Evolutionary conservation across 2,113 vertebrate species (phyloP), one percentile per base, ranked within the genome.

Genomic region (Plecturocebus donacophilus): DNA sequence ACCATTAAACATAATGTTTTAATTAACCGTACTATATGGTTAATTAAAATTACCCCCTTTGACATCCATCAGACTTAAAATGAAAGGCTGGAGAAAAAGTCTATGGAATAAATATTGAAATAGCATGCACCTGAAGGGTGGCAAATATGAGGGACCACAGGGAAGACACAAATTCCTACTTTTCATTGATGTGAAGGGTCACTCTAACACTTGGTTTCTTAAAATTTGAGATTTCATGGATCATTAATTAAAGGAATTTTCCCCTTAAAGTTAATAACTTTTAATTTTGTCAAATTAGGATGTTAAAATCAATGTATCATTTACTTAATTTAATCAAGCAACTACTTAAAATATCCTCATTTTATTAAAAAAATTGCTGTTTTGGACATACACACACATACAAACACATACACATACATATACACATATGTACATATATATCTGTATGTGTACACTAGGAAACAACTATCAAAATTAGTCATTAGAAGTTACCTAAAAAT

Each of bases 51-150:
- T 30, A 17, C 1, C 19, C 4, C 3, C 19, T 83, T 82, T 23
- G n/a, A 95, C 95, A 32, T 84, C 9, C 23, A 75, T 38, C n/a
- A 61, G 35, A 80, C 42, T 70, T 91, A 27, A 81, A 93, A 66
- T 38, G 27, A 38, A 81, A 90, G 32, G 3, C 8, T 16, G 23
- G n/a, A 42, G 11, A 27, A 52, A 58, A 73, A 6, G 2, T 79
- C 27, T 38, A 5, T 35, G 16, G 47, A 3, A n/a, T 85, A 77
- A 71, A 19, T 30, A 13, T 11, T 17, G 47, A 25, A 0, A 17
- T 3, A 73, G 3, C 8, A 25, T 5, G 52, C 1, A 25, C 27
- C 6, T 30, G 8, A 56, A 30, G 23, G 16, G 25, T 21, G 38
- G 14, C 23, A 11, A 49, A 68, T 16, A 2, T 20, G 47, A 21